These are phyloP conservation scores for Sipunculus nudus DNA, from an alignment of 2,888 invertebrate genomes.

Conservation along the genomic window DNA sequence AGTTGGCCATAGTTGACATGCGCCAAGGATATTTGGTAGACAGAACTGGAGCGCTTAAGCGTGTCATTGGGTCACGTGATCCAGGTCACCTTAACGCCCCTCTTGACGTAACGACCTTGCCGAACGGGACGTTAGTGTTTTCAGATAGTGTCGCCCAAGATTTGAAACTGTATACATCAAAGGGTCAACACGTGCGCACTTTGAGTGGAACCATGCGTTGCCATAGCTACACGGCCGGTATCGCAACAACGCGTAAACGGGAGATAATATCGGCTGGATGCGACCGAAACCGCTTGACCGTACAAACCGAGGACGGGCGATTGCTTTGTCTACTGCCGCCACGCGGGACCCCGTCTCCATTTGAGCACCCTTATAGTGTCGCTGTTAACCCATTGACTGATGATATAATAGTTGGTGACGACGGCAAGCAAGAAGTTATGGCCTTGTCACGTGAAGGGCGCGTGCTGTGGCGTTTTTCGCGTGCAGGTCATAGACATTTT, in stretches of 20 bases:
- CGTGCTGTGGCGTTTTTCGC: constrained; percentile 26
- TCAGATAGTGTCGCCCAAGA: constrained; percentile 30
- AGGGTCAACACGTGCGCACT: constrained; percentile 23
- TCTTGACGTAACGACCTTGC: constrained; percentile 18
- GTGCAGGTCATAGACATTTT: constrained; percentile 26
- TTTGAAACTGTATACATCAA: constrained; percentile 25
- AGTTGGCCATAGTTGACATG: constrained; percentile 28
- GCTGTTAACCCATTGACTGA: constrained; percentile 32
- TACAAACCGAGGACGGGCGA: constrained; percentile 17
- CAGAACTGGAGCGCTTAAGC: constrained; percentile 23
- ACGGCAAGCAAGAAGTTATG: constrained; percentile 28
- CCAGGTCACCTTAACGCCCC: constrained; percentile 18
- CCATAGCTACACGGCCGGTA: constrained; percentile 31
- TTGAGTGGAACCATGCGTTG: constrained; percentile 17
- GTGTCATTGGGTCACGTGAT: constrained; percentile 9
- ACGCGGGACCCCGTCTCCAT: constrained; percentile 1
- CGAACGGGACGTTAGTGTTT: constrained; percentile 24
- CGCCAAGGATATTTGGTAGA: constrained; percentile 25
- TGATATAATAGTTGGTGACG: constrained; percentile 34
- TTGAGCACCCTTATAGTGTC: constrained; percentile 35
- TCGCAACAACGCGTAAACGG: constrained; percentile 14
- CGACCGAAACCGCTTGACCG: constrained; percentile 21
- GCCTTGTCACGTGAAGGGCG: constrained; percentile 9
- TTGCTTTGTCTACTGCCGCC: no score
- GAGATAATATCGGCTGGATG: constrained; percentile 30